Conservation (phyloP, 2,797 vertebrate species). For the Euthynnus affinis region DNA sequence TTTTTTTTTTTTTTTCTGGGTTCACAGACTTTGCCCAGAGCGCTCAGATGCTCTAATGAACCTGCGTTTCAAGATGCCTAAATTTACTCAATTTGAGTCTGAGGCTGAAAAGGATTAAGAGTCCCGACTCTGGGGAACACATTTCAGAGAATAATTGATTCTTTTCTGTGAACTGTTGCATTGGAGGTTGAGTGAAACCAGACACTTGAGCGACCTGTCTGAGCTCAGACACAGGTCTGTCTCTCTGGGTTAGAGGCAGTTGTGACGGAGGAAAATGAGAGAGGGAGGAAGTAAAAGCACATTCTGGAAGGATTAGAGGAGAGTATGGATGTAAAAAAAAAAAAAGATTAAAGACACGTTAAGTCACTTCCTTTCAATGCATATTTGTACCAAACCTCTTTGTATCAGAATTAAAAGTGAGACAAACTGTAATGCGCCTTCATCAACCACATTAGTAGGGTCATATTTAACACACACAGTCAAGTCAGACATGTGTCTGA, state of each 20-base stretch:
- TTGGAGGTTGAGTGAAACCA: slow-evolving; percentile 53
- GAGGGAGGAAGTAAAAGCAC: too few species aligned
- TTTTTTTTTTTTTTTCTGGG: slow-evolving; percentile 16
- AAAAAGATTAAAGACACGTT: too few species aligned
- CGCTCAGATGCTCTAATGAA: slow-evolving; percentile 51
- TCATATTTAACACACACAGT: too few species aligned
- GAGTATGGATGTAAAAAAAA: background rate
- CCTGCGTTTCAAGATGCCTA: slow-evolving; percentile 35
- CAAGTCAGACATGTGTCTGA: too few species aligned
- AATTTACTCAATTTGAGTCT: slow-evolving; percentile 62
- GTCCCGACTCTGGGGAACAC: slow-evolving; percentile 49
- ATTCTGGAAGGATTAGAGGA: background rate
- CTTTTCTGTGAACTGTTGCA: slow-evolving; percentile 64
- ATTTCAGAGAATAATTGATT: slow-evolving; percentile 75
- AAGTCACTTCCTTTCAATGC: too few species aligned
- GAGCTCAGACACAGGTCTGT: slow-evolving; percentile 18
- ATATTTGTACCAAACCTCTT: too few species aligned
- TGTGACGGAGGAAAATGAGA: background rate
- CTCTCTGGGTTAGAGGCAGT: background rate
- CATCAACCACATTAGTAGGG: too few species aligned
- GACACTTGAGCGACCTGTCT: slow-evolving; percentile 31
- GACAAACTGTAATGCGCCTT: too few species aligned
- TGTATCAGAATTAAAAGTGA: too few species aligned
- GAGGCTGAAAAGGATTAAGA: slow-evolving; percentile 60
- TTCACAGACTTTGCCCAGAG: slow-evolving; percentile 34